phyloP scores from a whole-genome alignment of 1,140 invertebrate genomes.

The Drosophila simulans region DNA sequence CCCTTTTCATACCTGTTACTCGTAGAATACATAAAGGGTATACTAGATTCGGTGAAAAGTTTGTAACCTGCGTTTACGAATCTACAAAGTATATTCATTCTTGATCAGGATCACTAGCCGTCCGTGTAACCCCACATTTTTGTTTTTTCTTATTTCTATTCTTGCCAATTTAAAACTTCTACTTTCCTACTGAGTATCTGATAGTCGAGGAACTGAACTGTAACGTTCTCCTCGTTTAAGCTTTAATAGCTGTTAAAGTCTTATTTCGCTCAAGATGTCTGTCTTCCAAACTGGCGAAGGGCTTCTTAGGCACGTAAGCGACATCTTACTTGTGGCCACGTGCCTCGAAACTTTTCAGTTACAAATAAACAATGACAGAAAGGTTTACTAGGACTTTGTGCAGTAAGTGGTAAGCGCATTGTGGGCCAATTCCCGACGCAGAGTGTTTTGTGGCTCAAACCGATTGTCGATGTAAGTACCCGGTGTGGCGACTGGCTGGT shows the following conservation, averaged over 20 bases:
- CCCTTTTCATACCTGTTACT: background rate
- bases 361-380: constrained; percentile 18
- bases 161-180: too few species aligned
- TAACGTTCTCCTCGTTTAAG: background rate
- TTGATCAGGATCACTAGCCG: too few species aligned
- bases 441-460: constrained; percentile 15
- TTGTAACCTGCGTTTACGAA: too few species aligned
- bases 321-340: constrained; percentile 31
- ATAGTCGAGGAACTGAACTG: too few species aligned
- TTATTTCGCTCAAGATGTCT: too few species aligned
- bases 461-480: constrained; percentile 27
- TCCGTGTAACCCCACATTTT: too few species aligned
- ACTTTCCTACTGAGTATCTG: too few species aligned
- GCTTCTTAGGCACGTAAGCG: constrained; percentile 29
- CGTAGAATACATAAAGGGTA: too few species aligned
- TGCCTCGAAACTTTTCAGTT: constrained; percentile 14
- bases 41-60: too few species aligned
- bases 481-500: constrained; percentile 5
- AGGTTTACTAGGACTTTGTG: constrained; percentile 15
- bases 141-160: too few species aligned
- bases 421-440: constrained; percentile 42
- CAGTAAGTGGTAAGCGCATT: constrained; percentile 35
- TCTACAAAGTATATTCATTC: too few species aligned
- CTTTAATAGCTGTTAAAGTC: background rate
- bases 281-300: constrained; percentile 16